Conservation (phyloP, 2,888 invertebrate genomes). For the Andrena minutula region DNA sequence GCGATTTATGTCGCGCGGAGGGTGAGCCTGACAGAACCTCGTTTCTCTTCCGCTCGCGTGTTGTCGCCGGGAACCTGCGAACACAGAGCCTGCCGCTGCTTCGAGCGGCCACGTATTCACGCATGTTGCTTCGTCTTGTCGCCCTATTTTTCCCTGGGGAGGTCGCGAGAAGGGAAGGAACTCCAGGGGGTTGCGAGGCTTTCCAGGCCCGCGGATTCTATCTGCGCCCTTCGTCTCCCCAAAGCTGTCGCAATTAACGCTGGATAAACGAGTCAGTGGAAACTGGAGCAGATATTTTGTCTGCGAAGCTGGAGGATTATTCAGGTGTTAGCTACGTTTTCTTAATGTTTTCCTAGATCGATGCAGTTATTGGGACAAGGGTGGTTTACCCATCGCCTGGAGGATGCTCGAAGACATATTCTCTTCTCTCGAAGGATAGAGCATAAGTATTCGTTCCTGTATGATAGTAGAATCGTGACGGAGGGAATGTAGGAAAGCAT, state of each 20-base stretch:
- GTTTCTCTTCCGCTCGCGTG: slow-evolving; percentile 68
- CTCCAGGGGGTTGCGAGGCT: too few species aligned
- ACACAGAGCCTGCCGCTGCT: neutral
- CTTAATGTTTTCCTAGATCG: neutral
- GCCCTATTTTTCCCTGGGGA: neutral
- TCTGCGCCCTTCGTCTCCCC: neutral
- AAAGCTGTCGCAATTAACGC: slow-evolving; percentile 5
- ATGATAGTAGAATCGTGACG: neutral
- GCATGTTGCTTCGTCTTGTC: slow-evolving; percentile 46
- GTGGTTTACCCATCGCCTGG: neutral
- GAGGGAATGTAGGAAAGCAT: slow-evolving; percentile 3
- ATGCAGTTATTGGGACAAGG: slow-evolving; percentile 1
- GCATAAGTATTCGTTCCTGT: neutral
- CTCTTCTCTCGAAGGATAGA: neutral
- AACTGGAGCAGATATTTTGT: too few species aligned
- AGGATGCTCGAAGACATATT: neutral
- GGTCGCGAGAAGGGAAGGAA: neutral
- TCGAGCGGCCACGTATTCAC: slow-evolving; percentile 47
- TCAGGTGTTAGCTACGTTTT: neutral
- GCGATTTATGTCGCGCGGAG: slow-evolving; percentile 61
- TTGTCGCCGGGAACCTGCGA: slow-evolving; percentile 21
- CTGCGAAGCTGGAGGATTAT: too few species aligned
- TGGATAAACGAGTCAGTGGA: neutral
- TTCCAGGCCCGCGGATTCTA: too few species aligned
- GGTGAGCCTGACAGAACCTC: slow-evolving; percentile 52